A percentile compares a stretch with the other conserved stretches of the same genome.
Evolutionary conservation across 2,113 vertebrate genomes (phyloP).

Genomic region (Phylloscopus whistleri): DNA sequence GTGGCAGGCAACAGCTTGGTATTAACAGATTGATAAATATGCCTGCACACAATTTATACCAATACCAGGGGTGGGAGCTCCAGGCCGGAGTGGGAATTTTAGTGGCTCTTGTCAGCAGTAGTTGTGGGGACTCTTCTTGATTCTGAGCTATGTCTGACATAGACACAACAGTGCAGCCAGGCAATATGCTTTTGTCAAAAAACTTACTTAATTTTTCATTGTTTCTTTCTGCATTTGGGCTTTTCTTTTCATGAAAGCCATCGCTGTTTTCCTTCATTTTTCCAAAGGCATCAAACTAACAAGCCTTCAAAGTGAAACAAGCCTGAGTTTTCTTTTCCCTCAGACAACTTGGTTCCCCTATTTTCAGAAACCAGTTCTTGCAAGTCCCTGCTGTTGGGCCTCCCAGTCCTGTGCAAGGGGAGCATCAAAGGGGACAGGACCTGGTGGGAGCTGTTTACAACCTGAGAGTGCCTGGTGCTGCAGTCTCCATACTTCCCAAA

Average conservation of each 20-base stretch:
- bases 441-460: background rate
- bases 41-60: background rate
- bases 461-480: background rate
- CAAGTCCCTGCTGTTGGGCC: background rate
- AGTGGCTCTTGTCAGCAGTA: background rate
- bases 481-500: background rate
- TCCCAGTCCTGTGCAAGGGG: rapidly evolving
- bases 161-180: background rate
- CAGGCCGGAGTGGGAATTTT: background rate
- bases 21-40: background rate
- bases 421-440: background rate
- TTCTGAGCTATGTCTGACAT: background rate
- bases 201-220: background rate
- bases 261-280: background rate
- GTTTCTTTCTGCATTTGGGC: background rate
- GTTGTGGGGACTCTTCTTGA: background rate
- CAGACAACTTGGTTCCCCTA: background rate
- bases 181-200: background rate
- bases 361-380: background rate
- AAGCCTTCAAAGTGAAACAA: background rate
- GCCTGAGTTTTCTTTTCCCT: background rate
- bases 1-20: background rate
- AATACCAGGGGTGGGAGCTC: rapidly evolving
- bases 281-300: background rate
- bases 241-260: background rate